Evolutionary conservation across 2,888 invertebrate species (phyloP).

Genomic region (Pollenia angustigena): DNA sequence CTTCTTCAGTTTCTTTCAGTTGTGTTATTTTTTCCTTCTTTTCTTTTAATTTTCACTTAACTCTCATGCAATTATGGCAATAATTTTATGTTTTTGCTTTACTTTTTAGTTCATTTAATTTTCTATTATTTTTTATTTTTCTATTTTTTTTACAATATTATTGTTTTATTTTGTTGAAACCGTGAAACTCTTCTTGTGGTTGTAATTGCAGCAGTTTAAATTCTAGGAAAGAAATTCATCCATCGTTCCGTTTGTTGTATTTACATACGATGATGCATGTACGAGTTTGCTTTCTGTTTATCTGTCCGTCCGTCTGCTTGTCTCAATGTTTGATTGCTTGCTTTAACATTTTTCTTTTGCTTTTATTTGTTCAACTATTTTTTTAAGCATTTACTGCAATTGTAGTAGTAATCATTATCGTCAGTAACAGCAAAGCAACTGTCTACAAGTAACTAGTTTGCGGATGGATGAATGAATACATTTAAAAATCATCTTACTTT

Average conservation of each 20-base stretch:
- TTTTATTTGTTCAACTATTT: constrained; percentile 50
- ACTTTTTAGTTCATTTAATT: constrained; percentile 44
- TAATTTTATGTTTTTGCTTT: constrained; percentile 61
- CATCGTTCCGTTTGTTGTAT: constrained; percentile 70
- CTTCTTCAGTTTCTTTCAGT: constrained; percentile 41
- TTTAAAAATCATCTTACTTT: constrained; percentile 34
- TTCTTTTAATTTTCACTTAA: constrained; percentile 52
- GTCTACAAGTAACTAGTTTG: constrained; percentile 18
- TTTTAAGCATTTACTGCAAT: constrained; percentile 52
- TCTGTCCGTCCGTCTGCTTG: neutral
- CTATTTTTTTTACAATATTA: neutral
- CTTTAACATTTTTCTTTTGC: constrained; percentile 37
- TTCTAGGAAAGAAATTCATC: constrained; percentile 71
- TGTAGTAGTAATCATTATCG: constrained; percentile 40
- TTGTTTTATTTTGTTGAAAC: constrained; percentile 32
- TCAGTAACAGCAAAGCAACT: constrained; percentile 20
- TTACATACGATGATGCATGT: constrained; percentile 65
- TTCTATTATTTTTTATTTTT: constrained; percentile 14
- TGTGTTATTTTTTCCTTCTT: constrained; percentile 6
- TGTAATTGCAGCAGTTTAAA: constrained; percentile 44
- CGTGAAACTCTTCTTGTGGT: constrained; percentile 37
- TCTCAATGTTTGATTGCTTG: constrained; percentile 11
- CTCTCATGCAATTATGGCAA: constrained; percentile 71
- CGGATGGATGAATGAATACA: constrained; percentile 36
- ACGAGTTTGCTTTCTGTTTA: neutral